Evolutionary conservation across 2,113 vertebrate species (phyloP), one percentile per base, ranked within the genome.

Genomic region (Zosterops borbonicus): DNA sequence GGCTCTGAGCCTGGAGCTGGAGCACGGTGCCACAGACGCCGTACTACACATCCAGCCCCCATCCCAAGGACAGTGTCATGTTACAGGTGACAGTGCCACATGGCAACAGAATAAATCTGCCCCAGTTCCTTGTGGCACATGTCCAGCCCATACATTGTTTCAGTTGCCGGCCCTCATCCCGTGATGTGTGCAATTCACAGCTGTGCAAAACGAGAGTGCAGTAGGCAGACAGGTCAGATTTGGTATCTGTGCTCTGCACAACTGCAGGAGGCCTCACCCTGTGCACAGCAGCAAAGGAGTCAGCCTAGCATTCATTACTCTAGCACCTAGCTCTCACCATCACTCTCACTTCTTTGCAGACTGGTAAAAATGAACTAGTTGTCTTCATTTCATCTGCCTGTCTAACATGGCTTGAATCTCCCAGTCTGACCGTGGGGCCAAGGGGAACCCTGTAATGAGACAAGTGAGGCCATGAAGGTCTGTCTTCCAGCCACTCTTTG

Each of bases 291-390:
- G 37, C 52, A 46, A 65, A 85, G 83, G 73, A 91, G 60, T 50
- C 63, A 88, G 64, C n/a, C 59, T 41, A 91, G 56, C 53, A 39
- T 60, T 71, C 53, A 24, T 74, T 65, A 65, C 83, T 83, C 59
- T 29, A 86, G 53, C 85, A 93, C 65, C 44, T 81, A 86, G 60
- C 41, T 46, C 35, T 94, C 52, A 39, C 39, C 39, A 39, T 39
- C 39, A 49, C 47, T 87, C 83, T 74, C 42, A 39, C 68, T 28
- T 67, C 47, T 85, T 58, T 81, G 50, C 63, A 73, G 47, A 42
- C 62, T 89, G 60, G 46, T 94, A 69, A 91, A 92, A 78, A 74
- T 24, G 25, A 95, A 92, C 81, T 59, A 59, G 18, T 64, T 71
- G 60, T 63, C 74, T 78, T 69, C 58, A 67, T 87, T 84, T 86